These are phyloP conservation scores for Psilopogon haemacephalus DNA, from an alignment of 2,113 vertebrate species.

Conservation along the genomic window DNA sequence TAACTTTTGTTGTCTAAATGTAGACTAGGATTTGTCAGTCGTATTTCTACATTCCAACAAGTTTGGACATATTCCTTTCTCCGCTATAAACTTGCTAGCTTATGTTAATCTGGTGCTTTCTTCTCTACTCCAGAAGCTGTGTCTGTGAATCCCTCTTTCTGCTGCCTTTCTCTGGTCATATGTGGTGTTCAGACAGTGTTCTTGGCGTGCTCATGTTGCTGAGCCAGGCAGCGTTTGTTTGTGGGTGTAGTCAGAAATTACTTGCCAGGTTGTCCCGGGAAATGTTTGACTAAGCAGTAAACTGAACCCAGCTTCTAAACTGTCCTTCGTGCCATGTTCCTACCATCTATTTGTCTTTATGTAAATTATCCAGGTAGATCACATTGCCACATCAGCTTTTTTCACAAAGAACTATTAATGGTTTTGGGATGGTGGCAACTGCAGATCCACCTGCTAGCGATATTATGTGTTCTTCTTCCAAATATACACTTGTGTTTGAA, in stretches of 20 bases:
- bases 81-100: not conserved
- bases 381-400: not conserved
- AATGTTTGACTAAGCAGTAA: not conserved
- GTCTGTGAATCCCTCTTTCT: not conserved
- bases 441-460: not conserved
- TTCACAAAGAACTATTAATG: not conserved
- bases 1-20: not conserved
- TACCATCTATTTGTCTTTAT: not conserved
- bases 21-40: not conserved
- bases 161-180: not conserved
- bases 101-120: not conserved
- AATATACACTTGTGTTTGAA: not conserved
- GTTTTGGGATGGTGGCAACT: not conserved
- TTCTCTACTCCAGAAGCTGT: not conserved
- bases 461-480: not conserved
- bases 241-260: not conserved
- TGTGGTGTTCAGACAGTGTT: not conserved
- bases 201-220: not conserved
- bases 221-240: fast-evolving
- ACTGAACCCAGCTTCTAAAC: not conserved
- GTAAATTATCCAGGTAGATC: fast-evolving
- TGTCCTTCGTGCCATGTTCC: not conserved
- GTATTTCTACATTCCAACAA: not conserved
- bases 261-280: not conserved
- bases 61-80: not conserved